These are phyloP conservation scores for Nemoura dubitans DNA, from an alignment of 2,888 invertebrate genomes.

Conservation along the genomic window DNA sequence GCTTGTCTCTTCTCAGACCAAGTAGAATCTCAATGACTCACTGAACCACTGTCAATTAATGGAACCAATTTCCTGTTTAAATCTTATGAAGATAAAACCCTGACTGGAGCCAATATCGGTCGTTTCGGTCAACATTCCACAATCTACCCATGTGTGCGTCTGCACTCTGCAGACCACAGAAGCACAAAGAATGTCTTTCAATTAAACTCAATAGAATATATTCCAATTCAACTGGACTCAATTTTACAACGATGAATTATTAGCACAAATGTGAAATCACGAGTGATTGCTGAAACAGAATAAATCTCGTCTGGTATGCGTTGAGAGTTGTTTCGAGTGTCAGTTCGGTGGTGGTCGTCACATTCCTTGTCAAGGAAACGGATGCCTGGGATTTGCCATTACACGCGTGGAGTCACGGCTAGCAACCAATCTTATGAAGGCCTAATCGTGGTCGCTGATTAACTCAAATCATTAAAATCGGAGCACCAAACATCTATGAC, in stretches of 20 bases:
- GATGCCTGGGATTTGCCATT: background rate
- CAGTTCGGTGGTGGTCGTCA: background rate
- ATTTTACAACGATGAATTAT: conserved; percentile 12
- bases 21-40: background rate
- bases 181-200: background rate
- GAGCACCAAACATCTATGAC: too few species aligned
- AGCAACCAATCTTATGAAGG: background rate
- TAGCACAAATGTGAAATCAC: background rate
- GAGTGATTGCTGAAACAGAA: background rate
- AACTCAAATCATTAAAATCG: too few species aligned
- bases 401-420: background rate
- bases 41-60: background rate
- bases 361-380: background rate
- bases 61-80: background rate
- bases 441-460: too few species aligned
- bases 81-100: background rate
- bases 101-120: background rate
- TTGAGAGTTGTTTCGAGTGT: background rate
- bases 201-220: conserved; percentile 1
- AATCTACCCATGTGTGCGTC: background rate
- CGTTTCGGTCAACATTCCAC: conserved; percentile 14
- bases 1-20: background rate
- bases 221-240: background rate
- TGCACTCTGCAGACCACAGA: background rate
- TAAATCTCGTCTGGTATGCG: background rate